Evolutionary conservation across 2,113 vertebrate species (phyloP).

Genomic region (Vireo altiloquus): DNA sequence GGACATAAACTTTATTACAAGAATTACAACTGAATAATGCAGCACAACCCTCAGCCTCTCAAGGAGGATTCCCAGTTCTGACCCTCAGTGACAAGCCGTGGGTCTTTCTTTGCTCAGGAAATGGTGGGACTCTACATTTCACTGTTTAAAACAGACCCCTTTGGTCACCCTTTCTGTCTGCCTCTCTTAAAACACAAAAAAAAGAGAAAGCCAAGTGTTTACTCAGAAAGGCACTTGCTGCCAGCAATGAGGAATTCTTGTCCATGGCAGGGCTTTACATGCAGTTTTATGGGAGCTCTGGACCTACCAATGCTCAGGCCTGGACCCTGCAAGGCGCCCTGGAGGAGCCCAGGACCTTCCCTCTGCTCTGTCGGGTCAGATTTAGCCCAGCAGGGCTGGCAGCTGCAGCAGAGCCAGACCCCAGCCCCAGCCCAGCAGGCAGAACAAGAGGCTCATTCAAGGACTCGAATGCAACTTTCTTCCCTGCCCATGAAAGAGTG

Average conservation of each 20-base stretch:
- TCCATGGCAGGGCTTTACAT: not conserved
- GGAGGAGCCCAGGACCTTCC: not conserved
- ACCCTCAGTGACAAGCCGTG: not conserved
- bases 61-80: not conserved
- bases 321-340: not conserved
- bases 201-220: fast-evolving
- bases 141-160: slow-evolving; percentile 7
- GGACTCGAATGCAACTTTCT: not conserved
- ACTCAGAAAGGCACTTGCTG: not conserved
- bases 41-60: not conserved
- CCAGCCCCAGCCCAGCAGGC: too few species aligned
- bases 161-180: not conserved
- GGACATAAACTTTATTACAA: not conserved
- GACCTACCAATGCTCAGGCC: not conserved
- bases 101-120: not conserved
- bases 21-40: not conserved
- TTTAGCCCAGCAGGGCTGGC: fast-evolving
- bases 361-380: not conserved
- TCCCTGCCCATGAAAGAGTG: not conserved
- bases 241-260: not conserved
- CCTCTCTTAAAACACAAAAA: not conserved
- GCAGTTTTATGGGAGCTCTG: not conserved
- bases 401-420: not conserved
- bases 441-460: not conserved
- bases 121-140: not conserved